Evolutionary conservation across 2,888 invertebrate genomes (phyloP).

Genomic region (Nezara viridula): DNA sequence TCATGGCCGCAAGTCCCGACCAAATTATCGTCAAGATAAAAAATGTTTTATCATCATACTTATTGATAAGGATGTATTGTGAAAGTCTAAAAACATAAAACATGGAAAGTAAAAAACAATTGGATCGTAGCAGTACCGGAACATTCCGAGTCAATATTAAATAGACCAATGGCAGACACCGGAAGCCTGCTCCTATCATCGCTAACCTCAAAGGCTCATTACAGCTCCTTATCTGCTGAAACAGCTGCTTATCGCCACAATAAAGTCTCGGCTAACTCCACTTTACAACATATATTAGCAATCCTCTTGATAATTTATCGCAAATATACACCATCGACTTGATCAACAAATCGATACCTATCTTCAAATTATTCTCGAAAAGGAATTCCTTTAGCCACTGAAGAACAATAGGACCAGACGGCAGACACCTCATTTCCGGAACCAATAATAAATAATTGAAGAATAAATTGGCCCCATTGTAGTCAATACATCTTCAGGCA

Average conservation of each 20-base stretch:
- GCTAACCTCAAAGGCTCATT: too few species aligned
- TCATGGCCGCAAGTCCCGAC: too few species aligned
- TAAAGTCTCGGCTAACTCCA: neutral
- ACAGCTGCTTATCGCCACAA: neutral
- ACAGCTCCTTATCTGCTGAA: neutral
- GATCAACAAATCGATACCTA: neutral
- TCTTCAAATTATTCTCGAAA: neutral
- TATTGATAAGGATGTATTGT: too few species aligned
- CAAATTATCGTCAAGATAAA: too few species aligned
- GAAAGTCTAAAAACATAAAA: too few species aligned
- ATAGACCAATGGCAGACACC: too few species aligned
- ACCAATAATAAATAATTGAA: neutral
- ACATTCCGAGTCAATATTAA: too few species aligned
- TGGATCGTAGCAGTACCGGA: too few species aligned
- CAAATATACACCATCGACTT: neutral
- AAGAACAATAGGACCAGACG: neutral
- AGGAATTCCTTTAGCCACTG: neutral
- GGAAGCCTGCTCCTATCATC: too few species aligned
- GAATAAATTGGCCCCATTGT: neutral
- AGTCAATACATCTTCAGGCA: neutral
- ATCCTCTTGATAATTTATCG: neutral
- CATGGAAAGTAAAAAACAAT: too few species aligned
- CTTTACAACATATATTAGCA: neutral
- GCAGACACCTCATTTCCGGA: neutral
- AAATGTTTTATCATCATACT: too few species aligned